Percentiles rank a stretch among this genome's conserved stretches.
These are phyloP conservation scores for Hydrochoerus hydrochaeris DNA, from an alignment of 2,113 vertebrate genomes.

Conservation along the genomic window DNA sequence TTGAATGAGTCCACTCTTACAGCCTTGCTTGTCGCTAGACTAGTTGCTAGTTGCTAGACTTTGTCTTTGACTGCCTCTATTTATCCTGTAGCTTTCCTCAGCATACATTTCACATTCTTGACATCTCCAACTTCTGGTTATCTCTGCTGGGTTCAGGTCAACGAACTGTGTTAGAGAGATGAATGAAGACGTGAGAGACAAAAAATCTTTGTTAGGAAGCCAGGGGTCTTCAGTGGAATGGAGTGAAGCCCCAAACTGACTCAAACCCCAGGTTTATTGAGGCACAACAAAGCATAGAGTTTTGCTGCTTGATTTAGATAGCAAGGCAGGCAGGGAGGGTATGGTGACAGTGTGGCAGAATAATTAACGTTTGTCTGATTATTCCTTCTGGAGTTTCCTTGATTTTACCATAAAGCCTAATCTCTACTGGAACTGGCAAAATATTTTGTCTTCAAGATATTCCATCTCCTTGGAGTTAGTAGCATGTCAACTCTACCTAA, in stretches of 20 bases:
- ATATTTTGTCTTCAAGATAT: not conserved
- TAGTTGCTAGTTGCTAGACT: not conserved
- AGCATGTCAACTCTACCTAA: not conserved
- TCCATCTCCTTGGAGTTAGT: not conserved
- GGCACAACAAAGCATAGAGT: not conserved
- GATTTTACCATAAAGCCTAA: not conserved
- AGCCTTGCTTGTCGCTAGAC: not conserved
- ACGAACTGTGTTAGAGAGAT: not conserved
- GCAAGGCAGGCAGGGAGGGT: not conserved
- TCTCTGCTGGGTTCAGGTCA: not conserved
- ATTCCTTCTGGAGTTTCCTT: not conserved
- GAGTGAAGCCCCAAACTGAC: not conserved
- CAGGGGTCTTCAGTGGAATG: not conserved
- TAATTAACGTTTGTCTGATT: not conserved
- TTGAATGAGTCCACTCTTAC: not conserved
- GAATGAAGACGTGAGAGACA: not conserved
- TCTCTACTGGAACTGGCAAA: not conserved
- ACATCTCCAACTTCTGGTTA: not conserved
- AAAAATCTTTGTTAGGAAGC: not conserved
- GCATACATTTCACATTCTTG: not conserved
- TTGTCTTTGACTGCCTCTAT: not conserved
- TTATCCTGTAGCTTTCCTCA: not conserved
- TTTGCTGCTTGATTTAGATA: not conserved
- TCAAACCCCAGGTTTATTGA: not conserved
- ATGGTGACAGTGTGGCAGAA: not conserved